These are phyloP conservation scores for Heterotilapia buettikoferi DNA, from an alignment of 2,113 vertebrate species.

Conservation along the genomic window DNA sequence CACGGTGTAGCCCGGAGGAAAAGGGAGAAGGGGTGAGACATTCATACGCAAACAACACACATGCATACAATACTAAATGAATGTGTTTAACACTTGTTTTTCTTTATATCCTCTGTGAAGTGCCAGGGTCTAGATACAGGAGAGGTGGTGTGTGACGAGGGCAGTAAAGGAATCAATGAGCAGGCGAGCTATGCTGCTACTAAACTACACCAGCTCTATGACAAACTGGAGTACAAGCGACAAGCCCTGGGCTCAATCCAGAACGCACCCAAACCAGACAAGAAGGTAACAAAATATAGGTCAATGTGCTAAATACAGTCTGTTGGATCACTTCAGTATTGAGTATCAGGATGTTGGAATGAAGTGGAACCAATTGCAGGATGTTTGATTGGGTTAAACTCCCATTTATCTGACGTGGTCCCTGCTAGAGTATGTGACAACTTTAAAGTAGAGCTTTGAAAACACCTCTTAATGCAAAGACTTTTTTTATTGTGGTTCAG, in stretches of 20 bases:
- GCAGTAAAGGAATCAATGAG: slow-evolving; percentile 83
- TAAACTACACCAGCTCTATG: slow-evolving; percentile 86
- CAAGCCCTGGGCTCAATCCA: slow-evolving; percentile 93
- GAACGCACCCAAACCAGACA: slow-evolving; percentile 94
- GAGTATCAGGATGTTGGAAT: background rate
- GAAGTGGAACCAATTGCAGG: background rate
- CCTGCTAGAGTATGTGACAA: background rate
- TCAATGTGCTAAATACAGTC: background rate
- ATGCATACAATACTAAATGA: background rate
- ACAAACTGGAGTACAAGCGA: slow-evolving; percentile 95
- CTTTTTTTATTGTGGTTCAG: background rate
- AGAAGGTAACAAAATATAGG: slow-evolving; percentile 78
- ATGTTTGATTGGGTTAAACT: background rate
- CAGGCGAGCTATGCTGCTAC: slow-evolving; percentile 91
- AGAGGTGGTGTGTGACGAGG: slow-evolving; percentile 80
- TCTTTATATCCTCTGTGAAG: slow-evolving; percentile 49
- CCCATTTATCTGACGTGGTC: background rate
- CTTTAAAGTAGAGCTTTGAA: background rate
- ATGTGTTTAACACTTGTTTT: background rate
- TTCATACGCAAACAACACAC: background rate
- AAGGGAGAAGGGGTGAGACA: slow-evolving; percentile 83
- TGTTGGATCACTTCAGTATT: background rate
- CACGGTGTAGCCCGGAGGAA: slow-evolving; percentile 76
- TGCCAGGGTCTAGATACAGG: slow-evolving; percentile 73
- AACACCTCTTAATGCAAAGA: background rate